Conservation (phyloP, 2,113 vertebrate genomes). For the Perca schrenkii region DNA sequence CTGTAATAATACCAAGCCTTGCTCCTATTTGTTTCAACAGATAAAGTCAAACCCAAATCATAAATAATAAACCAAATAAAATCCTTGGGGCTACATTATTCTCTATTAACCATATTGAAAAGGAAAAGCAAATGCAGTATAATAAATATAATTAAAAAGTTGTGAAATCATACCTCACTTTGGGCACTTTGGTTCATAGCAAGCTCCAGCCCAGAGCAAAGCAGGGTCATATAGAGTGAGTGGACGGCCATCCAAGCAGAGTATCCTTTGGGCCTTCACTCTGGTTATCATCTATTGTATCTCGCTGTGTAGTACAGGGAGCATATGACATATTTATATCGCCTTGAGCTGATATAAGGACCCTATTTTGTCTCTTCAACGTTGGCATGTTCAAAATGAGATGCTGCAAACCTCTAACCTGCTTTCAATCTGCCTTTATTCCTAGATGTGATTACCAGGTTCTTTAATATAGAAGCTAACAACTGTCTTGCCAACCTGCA, state of each 20-base stretch:
- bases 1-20: slow-evolving; percentile 50
- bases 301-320: slow-evolving; percentile 15
- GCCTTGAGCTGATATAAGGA: slow-evolving; percentile 25
- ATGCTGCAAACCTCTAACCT: slow-evolving; percentile 44
- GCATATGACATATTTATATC: slow-evolving; percentile 30
- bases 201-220: slow-evolving; percentile 43
- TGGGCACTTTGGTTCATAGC: slow-evolving; percentile 72
- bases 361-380: slow-evolving; percentile 19
- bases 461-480: slow-evolving; percentile 41
- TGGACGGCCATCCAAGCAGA: slow-evolving; percentile 24
- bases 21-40: slow-evolving; percentile 36
- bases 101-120: slow-evolving; percentile 28
- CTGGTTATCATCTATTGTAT: slow-evolving; percentile 29
- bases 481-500: slow-evolving; percentile 37
- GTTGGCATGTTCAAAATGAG: slow-evolving; percentile 40
- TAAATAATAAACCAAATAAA: background rate
- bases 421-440: slow-evolving; percentile 12
- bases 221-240: slow-evolving; percentile 20
- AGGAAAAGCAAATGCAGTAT: slow-evolving; percentile 16
- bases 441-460: slow-evolving; percentile 51
- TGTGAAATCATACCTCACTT: slow-evolving; percentile 42
- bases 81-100: slow-evolving; percentile 20
- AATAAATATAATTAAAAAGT: slow-evolving; percentile 16
- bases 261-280: slow-evolving; percentile 12
- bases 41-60: background rate